These are phyloP conservation scores for Euschistus heros DNA, from an alignment of 1,140 invertebrate species.

Conservation along the genomic window DNA sequence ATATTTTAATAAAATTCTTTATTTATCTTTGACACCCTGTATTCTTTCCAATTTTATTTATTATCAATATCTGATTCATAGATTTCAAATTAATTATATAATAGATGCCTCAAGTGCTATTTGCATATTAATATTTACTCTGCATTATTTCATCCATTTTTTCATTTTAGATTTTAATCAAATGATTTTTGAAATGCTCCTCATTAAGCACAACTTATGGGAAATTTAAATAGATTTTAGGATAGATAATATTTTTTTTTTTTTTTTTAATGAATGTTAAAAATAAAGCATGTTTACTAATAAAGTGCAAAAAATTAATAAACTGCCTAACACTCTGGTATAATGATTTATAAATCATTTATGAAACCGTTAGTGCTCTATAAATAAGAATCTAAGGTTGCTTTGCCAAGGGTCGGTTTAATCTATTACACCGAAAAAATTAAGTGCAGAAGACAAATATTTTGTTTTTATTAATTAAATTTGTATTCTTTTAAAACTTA, in stretches of 20 bases:
- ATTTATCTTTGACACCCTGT: neutral
- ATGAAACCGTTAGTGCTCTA: no score
- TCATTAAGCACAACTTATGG: neutral
- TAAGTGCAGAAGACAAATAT: no score
- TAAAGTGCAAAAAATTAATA: no score
- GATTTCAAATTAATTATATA: slow-evolving; percentile 3
- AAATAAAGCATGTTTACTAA: no score
- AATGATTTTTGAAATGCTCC: slow-evolving; percentile 3
- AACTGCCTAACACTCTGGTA: no score
- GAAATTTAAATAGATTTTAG: slow-evolving; percentile 4
- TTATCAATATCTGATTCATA: slow-evolving; percentile 21
- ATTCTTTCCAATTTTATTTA: neutral
- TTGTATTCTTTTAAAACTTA: neutral
- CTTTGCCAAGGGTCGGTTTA: no score
- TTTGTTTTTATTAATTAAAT: neutral
- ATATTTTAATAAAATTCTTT: neutral
- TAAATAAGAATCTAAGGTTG: no score
- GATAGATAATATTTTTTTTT: neutral
- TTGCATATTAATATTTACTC: slow-evolving; percentile 10
- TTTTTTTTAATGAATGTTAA: neutral
- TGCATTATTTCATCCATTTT: slow-evolving; percentile 2
- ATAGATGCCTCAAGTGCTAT: slow-evolving; percentile 12
- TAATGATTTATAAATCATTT: no score
- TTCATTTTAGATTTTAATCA: slow-evolving; percentile 8
- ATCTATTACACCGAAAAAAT: no score